Evolutionary conservation across 2,888 invertebrate genomes (phyloP), one percentile per base, ranked within the genome.

Genomic region (Trilocha varians): DNA sequence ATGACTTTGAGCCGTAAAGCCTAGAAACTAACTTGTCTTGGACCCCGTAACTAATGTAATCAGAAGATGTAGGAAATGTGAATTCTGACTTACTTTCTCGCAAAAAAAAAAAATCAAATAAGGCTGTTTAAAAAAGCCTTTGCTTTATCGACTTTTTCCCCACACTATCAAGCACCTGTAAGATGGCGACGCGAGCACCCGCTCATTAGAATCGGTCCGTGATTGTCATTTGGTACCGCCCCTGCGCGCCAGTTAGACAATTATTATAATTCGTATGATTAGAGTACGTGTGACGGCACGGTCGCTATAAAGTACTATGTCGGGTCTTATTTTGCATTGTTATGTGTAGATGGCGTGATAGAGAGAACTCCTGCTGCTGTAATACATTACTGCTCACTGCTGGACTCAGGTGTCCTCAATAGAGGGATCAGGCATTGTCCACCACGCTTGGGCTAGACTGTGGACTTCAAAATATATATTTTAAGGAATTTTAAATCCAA

Each of bases 161-260:
- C 47, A 52, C 60, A 52, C 70, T 68, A 58, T 34, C 38, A 48
- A 48, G 52, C 76, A 78, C 77, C 77, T 75, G 75, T 65, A 57
- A 50, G 50, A 50, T 47, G 55, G 46, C 47, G 47, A 51, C 38
- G 39, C 72, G 70, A 60, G 69, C 78, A 82, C 78, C 83, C 82
- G 75, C 61, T 79, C 77, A 82, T 84, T 83, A 82, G 59, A 65
- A 71, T 62, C 74, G 44, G 71, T 78, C 70, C 82, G 78, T 84
- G 84, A 83, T 83, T 85, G 84, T 85, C 84, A 80, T 78, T 75
- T 73, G 73, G 65, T 69, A 65, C 58, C 83, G 79, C 84, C 84
- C 65, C 52, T 45, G 49, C 52, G 56, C 68, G 62, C 64, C 60
- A 66, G 70, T 72, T 67, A 70, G 65, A 75, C 76, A 77, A 82